phyloP scores from a whole-genome alignment of 2,888 invertebrate genomes.

The Galerucella pusilla region DNA sequence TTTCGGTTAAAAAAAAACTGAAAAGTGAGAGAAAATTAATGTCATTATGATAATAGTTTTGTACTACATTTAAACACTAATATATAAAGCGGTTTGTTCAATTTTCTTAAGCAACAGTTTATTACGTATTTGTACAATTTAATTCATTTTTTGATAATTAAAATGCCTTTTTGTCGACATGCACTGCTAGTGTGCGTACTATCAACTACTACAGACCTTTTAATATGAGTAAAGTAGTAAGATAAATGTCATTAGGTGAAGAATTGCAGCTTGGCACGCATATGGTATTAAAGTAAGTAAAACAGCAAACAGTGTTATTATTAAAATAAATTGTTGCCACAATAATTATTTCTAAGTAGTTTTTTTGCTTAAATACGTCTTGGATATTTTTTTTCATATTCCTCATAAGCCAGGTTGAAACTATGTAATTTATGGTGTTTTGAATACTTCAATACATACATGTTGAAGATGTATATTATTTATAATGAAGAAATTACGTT shows the following conservation, averaged over 20 bases:
- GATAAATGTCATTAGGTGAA: background rate
- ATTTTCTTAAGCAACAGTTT: no score
- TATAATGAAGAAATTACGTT: background rate
- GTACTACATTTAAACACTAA: no score
- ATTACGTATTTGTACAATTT: no score
- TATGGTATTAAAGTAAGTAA: background rate
- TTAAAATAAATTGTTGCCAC: background rate
- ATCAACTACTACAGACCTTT: background rate
- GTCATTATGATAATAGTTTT: no score
- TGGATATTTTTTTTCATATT: background rate
- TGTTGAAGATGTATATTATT: background rate
- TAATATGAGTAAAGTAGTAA: background rate
- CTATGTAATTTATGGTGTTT: constrained; percentile 2
- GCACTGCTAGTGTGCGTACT: no score
- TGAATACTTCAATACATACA: background rate
- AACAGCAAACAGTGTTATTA: background rate
- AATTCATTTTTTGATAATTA: no score
- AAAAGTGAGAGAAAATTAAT: no score
- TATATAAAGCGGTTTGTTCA: no score
- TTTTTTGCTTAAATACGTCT: background rate
- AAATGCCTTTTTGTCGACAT: no score
- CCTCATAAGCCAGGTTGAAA: background rate
- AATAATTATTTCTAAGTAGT: background rate
- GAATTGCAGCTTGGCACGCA: background rate
- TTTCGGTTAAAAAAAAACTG: no score